A percentile compares a stretch with the other conserved stretches of the same genome.
Conservation (phyloP, 2,113 vertebrate species). For the Chrysochloris asiatica region DNA sequence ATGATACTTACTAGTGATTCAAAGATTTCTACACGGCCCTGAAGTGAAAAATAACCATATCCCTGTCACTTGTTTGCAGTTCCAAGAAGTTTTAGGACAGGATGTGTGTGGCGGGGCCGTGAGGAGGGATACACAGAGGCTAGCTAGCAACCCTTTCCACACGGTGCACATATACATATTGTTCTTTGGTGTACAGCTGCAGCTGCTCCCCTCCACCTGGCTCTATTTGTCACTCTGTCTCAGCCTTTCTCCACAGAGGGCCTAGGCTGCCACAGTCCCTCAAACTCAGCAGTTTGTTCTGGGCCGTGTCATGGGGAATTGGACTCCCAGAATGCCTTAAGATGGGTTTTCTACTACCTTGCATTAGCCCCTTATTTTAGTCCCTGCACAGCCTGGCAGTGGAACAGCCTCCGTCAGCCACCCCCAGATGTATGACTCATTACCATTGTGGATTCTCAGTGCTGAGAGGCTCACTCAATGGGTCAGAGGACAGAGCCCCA, state of each 20-base stretch:
- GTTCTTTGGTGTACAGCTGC: neutral
- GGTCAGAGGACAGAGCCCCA: no score
- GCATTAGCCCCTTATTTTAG: neutral
- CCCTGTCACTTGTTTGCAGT: neutral
- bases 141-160: neutral
- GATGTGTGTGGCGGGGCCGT: neutral
- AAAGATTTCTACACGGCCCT: neutral
- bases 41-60: neutral
- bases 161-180: neutral
- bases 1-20: no score
- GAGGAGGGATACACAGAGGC: neutral
- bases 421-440: rapidly evolving
- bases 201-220: constrained; percentile 57
- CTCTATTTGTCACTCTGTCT: constrained; percentile 36
- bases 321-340: neutral
- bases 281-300: neutral
- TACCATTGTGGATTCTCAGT: neutral
- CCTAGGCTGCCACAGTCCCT: neutral
- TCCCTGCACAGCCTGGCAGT: neutral
- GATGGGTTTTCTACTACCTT: neutral
- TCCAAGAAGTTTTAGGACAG: neutral
- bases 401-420: neutral
- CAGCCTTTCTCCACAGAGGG: neutral
- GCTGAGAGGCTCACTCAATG: rapidly evolving
- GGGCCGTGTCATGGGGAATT: neutral